A percentile compares a stretch with the other conserved stretches of the same genome.
phyloP scores from a whole-genome alignment of 2,113 vertebrate genomes.

The Carlito syrichta region DNA sequence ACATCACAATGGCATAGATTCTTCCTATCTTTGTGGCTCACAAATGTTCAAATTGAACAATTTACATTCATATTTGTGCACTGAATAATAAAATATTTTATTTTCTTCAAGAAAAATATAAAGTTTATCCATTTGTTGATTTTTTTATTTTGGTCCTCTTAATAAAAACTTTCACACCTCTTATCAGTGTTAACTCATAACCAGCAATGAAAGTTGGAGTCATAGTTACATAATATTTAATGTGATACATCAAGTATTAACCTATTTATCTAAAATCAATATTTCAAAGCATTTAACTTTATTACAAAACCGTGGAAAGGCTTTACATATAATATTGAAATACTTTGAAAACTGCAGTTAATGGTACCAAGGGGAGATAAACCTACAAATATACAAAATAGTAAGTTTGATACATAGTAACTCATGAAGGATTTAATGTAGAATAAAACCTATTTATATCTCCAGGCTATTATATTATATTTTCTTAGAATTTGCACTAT shows the following conservation, averaged over 20 bases:
- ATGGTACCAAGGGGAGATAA: background rate
- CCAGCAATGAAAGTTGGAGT: conserved; percentile 61
- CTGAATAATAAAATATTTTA: conserved; percentile 21
- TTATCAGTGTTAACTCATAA: conserved; percentile 18
- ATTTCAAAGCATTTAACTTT: background rate
- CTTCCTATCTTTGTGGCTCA: conserved; percentile 6
- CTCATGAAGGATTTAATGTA: background rate
- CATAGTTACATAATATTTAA: background rate
- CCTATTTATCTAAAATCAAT: background rate
- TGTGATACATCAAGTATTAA: background rate
- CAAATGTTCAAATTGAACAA: background rate
- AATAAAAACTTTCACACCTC: conserved; percentile 36
- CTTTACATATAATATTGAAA: background rate
- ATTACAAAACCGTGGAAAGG: background rate
- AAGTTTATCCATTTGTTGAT: background rate
- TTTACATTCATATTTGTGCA: conserved; percentile 39
- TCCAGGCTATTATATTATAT: background rate
- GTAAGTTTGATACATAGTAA: background rate
- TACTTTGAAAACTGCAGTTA: background rate
- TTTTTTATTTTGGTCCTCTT: conserved; percentile 55
- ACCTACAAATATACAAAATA: background rate
- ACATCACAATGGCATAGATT: background rate
- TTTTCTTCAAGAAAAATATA: conserved; percentile 56
- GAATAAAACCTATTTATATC: background rate
- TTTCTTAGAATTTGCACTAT: background rate